Evolutionary conservation across 2,113 vertebrate species (phyloP), one percentile per base, ranked within the genome.

Genomic region (Oncorhynchus gorbuscha): DNA sequence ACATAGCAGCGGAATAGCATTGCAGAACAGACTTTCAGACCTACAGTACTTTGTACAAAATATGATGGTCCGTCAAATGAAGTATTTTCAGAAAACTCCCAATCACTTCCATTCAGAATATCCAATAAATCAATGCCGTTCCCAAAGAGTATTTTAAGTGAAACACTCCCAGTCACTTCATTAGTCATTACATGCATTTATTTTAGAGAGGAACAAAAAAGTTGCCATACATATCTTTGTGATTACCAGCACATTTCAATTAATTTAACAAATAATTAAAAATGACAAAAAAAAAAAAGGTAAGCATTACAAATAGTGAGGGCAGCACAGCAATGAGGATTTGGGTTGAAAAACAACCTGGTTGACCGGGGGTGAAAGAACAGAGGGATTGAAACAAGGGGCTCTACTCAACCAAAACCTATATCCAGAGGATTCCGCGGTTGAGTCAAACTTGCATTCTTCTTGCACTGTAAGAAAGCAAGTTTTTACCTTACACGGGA

Each of bases 121-220:
- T 35, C 9, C 13, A 16, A 66, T 49, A 14, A 48, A 13, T 69
- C 35, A 68, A 45, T 22, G 49, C 48, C 35, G 26, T 30, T 26
- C 12, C 49, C 7, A 32, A 28, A 76, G 22, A 61, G 6, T 72
- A 18, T 70, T 39, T 74, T 11, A 45, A 85, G 55, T 78, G 58
- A 88, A 88, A 80, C 83, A 83, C 80, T 72, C 76, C 30, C 71
- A 87, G 77, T 81, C 86, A 58, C 30, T 69, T 79, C 48, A 73
- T 45, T 89, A 78, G 79, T 90, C 85, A 89, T 92, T 89, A 94
- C 93, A 94, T 94, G 93, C 93, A 93, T 94, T 94, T 94, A 94
- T 94, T 94, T 86, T 84, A 92, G 82, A 83, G 88, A 45, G 39
- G 90, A 87, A 88, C 90, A 92, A 85, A 87, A 8, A 84, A 87